Conservation (phyloP, 2,797 vertebrate genomes). For the Sternarchorhynchus goeldii region DNA sequence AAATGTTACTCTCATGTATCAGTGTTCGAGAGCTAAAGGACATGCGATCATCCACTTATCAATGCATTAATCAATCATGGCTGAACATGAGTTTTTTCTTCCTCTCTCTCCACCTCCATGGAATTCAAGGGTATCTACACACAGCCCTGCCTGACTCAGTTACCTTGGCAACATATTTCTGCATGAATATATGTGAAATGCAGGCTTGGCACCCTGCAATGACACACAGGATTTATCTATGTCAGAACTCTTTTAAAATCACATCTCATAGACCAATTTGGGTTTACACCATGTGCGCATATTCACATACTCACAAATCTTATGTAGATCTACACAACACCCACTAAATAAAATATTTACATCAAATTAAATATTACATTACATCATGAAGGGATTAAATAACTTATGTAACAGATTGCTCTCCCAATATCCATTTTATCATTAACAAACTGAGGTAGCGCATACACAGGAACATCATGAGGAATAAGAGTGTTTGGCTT, state of each 20-base stretch:
- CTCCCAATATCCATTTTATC: slow-evolving; percentile 27
- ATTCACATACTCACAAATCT: not conserved
- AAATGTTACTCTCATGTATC: slow-evolving; percentile 6
- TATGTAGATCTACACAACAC: not conserved
- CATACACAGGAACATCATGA: slow-evolving; percentile 40
- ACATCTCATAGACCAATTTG: slow-evolving; percentile 10
- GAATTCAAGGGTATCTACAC: slow-evolving; percentile 67
- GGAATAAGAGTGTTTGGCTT: slow-evolving; percentile 56
- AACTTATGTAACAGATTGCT: slow-evolving; percentile 24
- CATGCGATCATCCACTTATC: slow-evolving; percentile 36
- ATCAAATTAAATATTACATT: slow-evolving; percentile 63
- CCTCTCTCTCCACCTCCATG: slow-evolving; percentile 60
- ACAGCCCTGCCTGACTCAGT: slow-evolving; percentile 71
- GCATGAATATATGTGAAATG: slow-evolving; percentile 74
- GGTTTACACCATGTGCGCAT: not conserved
- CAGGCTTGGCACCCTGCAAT: slow-evolving; percentile 59
- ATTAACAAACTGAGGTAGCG: slow-evolving; percentile 33
- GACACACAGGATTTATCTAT: slow-evolving; percentile 43
- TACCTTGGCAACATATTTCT: slow-evolving; percentile 83
- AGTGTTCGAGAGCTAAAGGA: slow-evolving; percentile 33
- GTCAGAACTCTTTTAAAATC: slow-evolving; percentile 26
- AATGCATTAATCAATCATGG: slow-evolving; percentile 39
- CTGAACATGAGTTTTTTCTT: slow-evolving; percentile 18
- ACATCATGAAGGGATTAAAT: slow-evolving; percentile 40
- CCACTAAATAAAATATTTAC: slow-evolving; percentile 55